Evolutionary conservation across 2,888 invertebrate species (phyloP), one percentile per base, ranked within the genome.

Genomic region (Thyatira batis): DNA sequence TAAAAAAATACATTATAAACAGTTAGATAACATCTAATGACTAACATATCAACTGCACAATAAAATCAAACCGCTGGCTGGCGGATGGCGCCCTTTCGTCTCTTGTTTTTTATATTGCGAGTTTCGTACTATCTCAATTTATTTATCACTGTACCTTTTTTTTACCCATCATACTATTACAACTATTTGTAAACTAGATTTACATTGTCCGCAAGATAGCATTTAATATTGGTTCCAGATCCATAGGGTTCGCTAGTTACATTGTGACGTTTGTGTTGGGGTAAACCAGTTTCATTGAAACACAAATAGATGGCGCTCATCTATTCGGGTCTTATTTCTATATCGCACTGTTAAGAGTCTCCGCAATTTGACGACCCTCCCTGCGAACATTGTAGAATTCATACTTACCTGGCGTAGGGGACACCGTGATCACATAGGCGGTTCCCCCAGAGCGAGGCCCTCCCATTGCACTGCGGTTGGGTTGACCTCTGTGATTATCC

Each of bases 401-500:
- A 63, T 63, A 61, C 63, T 63, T 63, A 63, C 46, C 46, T 46
- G 46, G 46, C 46, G 27, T 46, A 64, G 64, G 61, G 60, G 59
- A 55, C 17, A 61, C 61, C 61, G 63, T 60, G 63, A 60, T 60
- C 62, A 60, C 10, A 46, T 52, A 58, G 58, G 60, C 58, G 60
- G 63, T 63, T 60, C 60, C 60, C 62, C 62, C 63, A 61, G 61
- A 59, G 63, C 63, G 61, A 63, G 63, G 50, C 54, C 50, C 51
- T 3, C 50, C 55, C 61, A 61, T 61, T 64, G 61, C 59, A 61
- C 58, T 59, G 59, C 61, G 64, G 58, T 27, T 33, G 58, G 54
- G 60, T 61, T 60, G 61, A 60, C 58, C 63, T 60, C 55, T 61
- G 58, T 56, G 61, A 62, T 59, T 62, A 62, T 65, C 56, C 58